Base-by-base conservation (phyloP, 2,113 vertebrate species). In the Marmota flaviventris region DNA sequence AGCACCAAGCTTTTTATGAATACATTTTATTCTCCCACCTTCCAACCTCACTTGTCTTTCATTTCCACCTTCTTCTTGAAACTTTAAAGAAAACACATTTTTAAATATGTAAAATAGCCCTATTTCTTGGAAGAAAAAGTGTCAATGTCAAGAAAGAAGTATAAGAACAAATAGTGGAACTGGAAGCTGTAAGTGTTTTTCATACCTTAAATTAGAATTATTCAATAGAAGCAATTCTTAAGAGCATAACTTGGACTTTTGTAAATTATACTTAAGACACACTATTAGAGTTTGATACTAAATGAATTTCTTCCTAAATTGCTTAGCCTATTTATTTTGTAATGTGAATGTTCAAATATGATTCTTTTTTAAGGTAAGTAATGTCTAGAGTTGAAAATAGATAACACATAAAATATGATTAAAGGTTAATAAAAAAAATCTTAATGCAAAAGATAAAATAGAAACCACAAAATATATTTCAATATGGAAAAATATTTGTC, bases 361-460 rank as follows among this genome's bases (percentile, higher is more conserved):
- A 51, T 78, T 56, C 56, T 81, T 73, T 34, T 22, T 95, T 75
- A 89, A 63, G 42, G 51, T 76, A 75, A 82, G 37, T 6, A 85
- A 67, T 45, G 8, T 61, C 45, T 85, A 48, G 16, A 70, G 1
- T 39, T 93, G 18, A 92, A 94, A 89, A 85, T 73, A 61, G 17
- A 67, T 72, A 84, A 39, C 18, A 70, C 42, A 61, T 70, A 53
- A 51, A 67, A 67, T 82, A 42, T 89, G 91, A 61, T 61, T 73
- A 48, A 70, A 89, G 56, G 9, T 75, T 6, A 85, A 79, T 89
- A 78, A 87, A 63, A 78, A 61, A 78, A 61, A 18, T 85, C 6
- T 51, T 32, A 89, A 81, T 93, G 22, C 5, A 67, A 96, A 93
- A 90, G 6, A 79, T n/a, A 94, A 84, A 94, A 39, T 51, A 32